Evolutionary conservation across 2,797 vertebrate genomes (phyloP), one percentile per base, ranked within the genome.

Genomic region (Clarias laeviceps): DNA sequence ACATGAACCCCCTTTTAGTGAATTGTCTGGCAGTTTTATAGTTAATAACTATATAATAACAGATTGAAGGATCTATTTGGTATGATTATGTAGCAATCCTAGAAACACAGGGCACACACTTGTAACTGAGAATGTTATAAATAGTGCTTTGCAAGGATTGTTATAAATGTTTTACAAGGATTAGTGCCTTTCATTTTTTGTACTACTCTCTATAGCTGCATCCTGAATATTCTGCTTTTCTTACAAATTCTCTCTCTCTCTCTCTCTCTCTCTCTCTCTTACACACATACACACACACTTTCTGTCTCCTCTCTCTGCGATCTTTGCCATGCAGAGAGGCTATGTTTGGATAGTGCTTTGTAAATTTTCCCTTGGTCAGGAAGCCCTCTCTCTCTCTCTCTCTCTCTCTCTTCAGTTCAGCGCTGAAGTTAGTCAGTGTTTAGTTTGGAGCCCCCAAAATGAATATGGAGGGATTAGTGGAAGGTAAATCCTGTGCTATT

Each of bases 311-410:
- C 83, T 59, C 5, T 40, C 56, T 24, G 45, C 73, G 8, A 50
- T 72, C 72, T 1, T 15, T 78, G 73, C 82, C 82, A 80, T 1
- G 24, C 73, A 68, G 61, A 68, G 61, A 40, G 77, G 84, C 76
- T 22, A 81, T 82, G 68, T 74, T 85, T 87, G 87, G 89, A 88
- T n/a, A 29, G 40, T 45, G 54, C 61, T 80, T 77, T 85, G 15
- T 29, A 74, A 82, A 87, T 90, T 89, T 89, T 89, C 87, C 70
- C 68, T 87, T 57, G 34, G 80, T 89, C 87, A 87, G 69, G 68
- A 88, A 88, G 76, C 66, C 34, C 54, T 84, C 80, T 85, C 54
- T 84, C 29, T 87, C 37, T 40, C 37, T 40, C 37, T 5, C 37
- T 40, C 37, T 40, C 37, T 40, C 45, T 11, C 45, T 45, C 45